Evolutionary conservation across 92 coral and sea anemone species (phyloP).

Genomic region (Epizoanthus ramosus): DNA sequence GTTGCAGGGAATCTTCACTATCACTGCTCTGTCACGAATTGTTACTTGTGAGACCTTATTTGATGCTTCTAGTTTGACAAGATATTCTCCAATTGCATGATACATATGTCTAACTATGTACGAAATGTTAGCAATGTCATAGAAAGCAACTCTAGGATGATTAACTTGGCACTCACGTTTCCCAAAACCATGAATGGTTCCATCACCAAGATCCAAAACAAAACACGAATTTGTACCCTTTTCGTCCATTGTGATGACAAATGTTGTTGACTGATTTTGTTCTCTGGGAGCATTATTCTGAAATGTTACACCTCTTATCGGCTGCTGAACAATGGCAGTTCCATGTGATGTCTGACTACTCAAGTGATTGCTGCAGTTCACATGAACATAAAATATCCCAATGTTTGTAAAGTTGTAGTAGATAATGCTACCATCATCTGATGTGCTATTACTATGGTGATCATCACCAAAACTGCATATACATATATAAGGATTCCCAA

Average conservation of each 20-base stretch:
- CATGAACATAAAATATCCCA: constrained; percentile 42
- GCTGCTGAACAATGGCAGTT: constrained; percentile 50
- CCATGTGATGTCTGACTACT: constrained; percentile 35
- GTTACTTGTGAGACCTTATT: constrained; percentile 54
- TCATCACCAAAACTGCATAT: constrained; percentile 70
- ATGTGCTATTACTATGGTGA: constrained; percentile 19
- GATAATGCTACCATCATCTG: constrained; percentile 40
- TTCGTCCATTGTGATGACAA: constrained; percentile 41
- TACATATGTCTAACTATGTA: constrained; percentile 52
- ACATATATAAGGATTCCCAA: constrained; percentile 66
- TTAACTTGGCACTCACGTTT: constrained; percentile 42
- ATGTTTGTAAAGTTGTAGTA: constrained; percentile 35
- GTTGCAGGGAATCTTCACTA: constrained; percentile 68
- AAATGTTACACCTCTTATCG: constrained; percentile 47
- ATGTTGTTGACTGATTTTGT: constrained; percentile 57
- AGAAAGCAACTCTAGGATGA: constrained; percentile 34
- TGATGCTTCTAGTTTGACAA: constrained; percentile 56
- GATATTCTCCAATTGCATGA: constrained; percentile 47
- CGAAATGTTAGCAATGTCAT: constrained; percentile 1
- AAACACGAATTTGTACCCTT: constrained; percentile 73
- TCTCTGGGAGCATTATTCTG: constrained; percentile 57
- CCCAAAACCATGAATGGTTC: constrained; percentile 61
- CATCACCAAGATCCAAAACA: constrained; percentile 60
- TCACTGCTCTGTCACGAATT: constrained; percentile 39
- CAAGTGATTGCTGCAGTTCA: constrained; percentile 60